A percentile compares a stretch with the other conserved stretches of the same genome.
phyloP scores from a whole-genome alignment of 2,113 vertebrate species.

The Cricetomys ansorgei region DNA sequence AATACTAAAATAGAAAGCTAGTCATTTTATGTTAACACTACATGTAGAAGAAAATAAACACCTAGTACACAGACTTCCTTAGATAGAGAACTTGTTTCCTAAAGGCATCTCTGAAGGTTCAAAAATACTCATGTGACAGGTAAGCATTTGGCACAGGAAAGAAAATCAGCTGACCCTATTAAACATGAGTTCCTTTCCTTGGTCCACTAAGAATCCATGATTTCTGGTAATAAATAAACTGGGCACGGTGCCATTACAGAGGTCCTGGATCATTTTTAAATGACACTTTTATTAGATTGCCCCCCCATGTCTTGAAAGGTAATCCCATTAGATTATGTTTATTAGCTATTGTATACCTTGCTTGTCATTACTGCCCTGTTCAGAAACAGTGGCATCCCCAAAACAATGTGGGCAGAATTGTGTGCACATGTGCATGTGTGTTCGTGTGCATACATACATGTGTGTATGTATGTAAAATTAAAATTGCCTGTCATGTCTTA shows the following conservation, averaged over 20 bases:
- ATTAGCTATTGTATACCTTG: not conserved
- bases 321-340: constrained; percentile 30
- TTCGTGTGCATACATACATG: not conserved
- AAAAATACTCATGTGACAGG: not conserved
- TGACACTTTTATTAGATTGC: constrained; percentile 43
- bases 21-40: constrained; percentile 6
- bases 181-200: not conserved
- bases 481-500: not conserved
- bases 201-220: not conserved
- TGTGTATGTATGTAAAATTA: not conserved
- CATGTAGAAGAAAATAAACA: not conserved
- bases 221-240: not conserved
- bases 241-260: not conserved
- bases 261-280: constrained; percentile 9
- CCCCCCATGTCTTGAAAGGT: not conserved
- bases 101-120: not conserved
- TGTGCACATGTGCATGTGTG: not conserved
- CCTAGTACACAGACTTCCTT: not conserved
- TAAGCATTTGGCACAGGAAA: not conserved
- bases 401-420: not conserved
- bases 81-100: not conserved
- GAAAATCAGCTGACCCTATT: constrained; percentile 11
- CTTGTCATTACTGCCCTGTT: not conserved
- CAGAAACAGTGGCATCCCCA: not conserved
- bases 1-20: not conserved